Conservation (phyloP, 2,797 vertebrate genomes). For the Anisognathus igniventris region DNA sequence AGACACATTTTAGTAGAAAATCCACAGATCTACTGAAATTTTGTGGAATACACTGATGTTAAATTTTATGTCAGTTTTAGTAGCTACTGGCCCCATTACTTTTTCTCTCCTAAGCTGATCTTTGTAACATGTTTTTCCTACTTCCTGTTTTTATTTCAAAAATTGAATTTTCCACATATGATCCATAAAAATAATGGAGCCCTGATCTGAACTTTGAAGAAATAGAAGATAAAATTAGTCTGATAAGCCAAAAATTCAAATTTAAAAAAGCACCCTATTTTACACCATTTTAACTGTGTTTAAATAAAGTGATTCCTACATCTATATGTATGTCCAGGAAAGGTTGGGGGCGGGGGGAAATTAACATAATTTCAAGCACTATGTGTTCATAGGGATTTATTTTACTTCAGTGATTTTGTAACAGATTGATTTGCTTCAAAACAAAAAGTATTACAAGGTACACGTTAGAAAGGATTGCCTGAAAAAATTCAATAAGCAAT, state of each 20-base stretch:
- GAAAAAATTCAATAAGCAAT: not conserved
- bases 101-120: not conserved
- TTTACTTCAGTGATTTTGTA: not conserved
- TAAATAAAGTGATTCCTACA: not conserved
- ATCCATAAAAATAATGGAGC: not conserved
- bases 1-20: not conserved
- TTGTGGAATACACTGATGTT: not conserved
- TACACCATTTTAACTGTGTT: not conserved
- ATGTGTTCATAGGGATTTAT: not conserved
- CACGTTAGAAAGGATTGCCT: not conserved
- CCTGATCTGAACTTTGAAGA: not conserved
- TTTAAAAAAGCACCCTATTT: accelerated
- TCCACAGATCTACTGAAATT: not conserved
- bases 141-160: not conserved
- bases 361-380: not conserved
- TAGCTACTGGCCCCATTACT: not conserved
- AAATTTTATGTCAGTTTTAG: not conserved
- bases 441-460: not conserved
- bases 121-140: not conserved
- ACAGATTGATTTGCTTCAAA: not conserved
- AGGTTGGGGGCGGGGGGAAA: not conserved
- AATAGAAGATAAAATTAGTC: not conserved
- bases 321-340: not conserved
- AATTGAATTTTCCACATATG: not conserved
- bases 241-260: not conserved